Conservation (phyloP, 2,888 invertebrate genomes). For the Apodemia zela region DNA sequence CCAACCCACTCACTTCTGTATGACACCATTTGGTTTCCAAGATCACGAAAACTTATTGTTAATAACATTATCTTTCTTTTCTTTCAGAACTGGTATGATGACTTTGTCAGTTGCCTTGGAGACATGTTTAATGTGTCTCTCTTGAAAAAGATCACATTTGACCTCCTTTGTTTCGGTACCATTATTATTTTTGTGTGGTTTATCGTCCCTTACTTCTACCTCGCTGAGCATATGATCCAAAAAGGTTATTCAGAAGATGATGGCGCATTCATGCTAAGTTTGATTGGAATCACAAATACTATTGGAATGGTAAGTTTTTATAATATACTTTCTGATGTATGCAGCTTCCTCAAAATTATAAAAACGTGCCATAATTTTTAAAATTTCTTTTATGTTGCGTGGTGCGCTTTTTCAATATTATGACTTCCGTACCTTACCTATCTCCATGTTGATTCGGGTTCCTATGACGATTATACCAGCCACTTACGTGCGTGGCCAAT, state of each 20-base stretch:
- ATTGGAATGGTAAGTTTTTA: slow-evolving; percentile 88
- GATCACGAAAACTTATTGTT: too few species aligned
- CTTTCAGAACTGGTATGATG: slow-evolving; percentile 66
- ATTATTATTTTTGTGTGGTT: slow-evolving; percentile 95
- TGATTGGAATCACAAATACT: slow-evolving; percentile 94
- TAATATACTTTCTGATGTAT: neutral
- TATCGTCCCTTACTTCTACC: slow-evolving; percentile 96
- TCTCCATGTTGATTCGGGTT: too few species aligned
- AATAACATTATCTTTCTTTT: neutral
- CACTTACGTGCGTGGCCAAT: too few species aligned
- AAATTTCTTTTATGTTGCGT: too few species aligned
- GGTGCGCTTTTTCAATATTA: too few species aligned
- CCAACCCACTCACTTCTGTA: too few species aligned
- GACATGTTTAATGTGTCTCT: slow-evolving; percentile 87
- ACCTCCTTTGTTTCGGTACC: slow-evolving; percentile 91
- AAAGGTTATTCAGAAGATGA: slow-evolving; percentile 85
- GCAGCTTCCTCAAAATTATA: too few species aligned
- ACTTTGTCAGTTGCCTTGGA: slow-evolving; percentile 53
- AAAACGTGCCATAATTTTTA: too few species aligned
- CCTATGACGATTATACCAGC: too few species aligned
- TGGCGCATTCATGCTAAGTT: slow-evolving; percentile 89
- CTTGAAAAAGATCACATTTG: slow-evolving; percentile 88
- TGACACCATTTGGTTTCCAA: too few species aligned
- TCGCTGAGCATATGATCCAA: slow-evolving; percentile 89
- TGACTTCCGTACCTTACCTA: too few species aligned